phyloP scores from a whole-genome alignment of 2,888 invertebrate genomes.

The Steinernema carpocapsae region DNA sequence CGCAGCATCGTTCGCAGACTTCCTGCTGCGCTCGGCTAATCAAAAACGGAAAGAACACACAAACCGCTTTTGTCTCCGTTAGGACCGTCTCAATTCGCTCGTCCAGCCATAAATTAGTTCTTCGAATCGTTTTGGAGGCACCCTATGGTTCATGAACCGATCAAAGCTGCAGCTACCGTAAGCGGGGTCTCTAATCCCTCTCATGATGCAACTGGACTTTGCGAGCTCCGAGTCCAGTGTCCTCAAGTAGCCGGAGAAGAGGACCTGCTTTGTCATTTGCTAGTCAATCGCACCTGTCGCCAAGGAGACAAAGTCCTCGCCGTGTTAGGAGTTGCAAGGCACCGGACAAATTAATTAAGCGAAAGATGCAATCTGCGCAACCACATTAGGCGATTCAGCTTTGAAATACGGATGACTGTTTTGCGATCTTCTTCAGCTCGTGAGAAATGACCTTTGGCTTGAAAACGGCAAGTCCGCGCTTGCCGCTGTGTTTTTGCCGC shows the following conservation, averaged over 20 bases:
- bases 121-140: not conserved
- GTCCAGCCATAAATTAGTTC: not conserved
- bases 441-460: too few species aligned
- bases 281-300: constrained; percentile 30
- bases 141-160: not conserved
- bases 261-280: constrained; percentile 8
- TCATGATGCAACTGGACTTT: too few species aligned
- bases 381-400: constrained; percentile 1
- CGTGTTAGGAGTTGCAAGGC: not conserved
- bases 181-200: too few species aligned
- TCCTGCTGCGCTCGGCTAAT: constrained; percentile 12
- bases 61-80: too few species aligned
- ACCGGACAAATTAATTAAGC: constrained; percentile 20
- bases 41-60: too few species aligned
- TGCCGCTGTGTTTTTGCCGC: not conserved
- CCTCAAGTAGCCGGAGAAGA: too few species aligned
- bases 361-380: not conserved
- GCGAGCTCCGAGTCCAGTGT: too few species aligned
- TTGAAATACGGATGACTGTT: constrained; percentile 27
- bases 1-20: constrained; percentile 18
- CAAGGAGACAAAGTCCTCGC: not conserved
- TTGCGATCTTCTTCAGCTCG: too few species aligned
- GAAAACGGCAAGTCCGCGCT: not conserved
- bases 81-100: too few species aligned
- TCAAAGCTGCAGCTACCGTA: too few species aligned